Conservation (phyloP, 2,888 invertebrate genomes). For the Incurvaria masculella region DNA sequence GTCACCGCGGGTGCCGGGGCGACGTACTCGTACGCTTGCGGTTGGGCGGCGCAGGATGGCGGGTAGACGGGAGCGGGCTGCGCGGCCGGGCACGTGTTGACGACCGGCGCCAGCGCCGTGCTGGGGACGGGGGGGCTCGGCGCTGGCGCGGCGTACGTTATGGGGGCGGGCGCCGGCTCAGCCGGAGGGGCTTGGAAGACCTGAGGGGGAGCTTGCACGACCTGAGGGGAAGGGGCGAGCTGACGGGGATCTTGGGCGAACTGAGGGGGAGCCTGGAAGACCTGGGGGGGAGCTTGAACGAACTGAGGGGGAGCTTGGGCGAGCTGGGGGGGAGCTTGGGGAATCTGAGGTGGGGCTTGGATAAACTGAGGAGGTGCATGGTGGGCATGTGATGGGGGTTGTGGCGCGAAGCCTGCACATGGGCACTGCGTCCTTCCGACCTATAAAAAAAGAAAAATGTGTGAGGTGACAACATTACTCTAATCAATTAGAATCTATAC, state of each 20-base stretch:
- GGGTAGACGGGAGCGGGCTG: background rate
- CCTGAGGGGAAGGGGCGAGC: background rate
- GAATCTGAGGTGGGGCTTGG: background rate
- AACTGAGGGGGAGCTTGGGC: background rate
- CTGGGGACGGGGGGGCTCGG: background rate
- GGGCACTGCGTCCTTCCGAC: background rate
- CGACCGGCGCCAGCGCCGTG: background rate
- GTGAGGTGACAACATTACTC: no score
- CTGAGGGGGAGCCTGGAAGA: background rate
- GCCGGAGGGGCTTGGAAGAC: no score
- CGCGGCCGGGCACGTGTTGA: background rate
- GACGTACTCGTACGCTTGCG: background rate
- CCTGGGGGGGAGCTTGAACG: background rate
- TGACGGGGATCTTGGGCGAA: no score
- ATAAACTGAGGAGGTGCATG: background rate
- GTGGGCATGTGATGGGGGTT: background rate
- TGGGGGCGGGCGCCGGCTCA: background rate
- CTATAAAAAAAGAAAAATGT: background rate
- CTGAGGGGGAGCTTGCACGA: no score
- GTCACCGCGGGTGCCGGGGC: background rate
- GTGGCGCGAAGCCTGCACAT: background rate
- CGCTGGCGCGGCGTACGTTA: background rate
- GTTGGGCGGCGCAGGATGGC: no score
- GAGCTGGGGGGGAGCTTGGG: background rate
- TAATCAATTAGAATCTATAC: no score